Conservation (phyloP, 2,113 vertebrate species). For the Thinocorus orbignyianus region DNA sequence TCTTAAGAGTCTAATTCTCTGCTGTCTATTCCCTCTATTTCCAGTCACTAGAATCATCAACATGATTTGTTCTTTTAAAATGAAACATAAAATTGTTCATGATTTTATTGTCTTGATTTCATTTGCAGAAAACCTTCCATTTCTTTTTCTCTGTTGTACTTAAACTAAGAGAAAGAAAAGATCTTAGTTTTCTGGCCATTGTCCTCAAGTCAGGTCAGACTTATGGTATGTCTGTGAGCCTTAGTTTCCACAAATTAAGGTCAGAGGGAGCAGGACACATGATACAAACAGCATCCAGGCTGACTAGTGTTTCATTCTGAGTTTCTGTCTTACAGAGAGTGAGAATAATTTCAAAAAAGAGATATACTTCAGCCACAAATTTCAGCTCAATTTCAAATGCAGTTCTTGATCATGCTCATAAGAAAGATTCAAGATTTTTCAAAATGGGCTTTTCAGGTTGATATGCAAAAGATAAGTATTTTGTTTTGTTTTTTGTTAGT, state of each 20-base stretch:
- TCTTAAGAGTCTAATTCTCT: not conserved
- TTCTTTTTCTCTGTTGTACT: not conserved
- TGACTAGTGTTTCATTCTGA: not conserved
- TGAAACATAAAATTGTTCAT: not conserved
- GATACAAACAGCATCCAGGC: not conserved
- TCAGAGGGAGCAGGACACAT: not conserved
- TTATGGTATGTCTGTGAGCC: not conserved
- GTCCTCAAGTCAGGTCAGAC: not conserved
- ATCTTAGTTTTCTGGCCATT: not conserved
- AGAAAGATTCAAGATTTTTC: not conserved
- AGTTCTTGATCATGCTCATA: not conserved
- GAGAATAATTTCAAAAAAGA: not conserved
- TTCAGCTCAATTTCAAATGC: not conserved
- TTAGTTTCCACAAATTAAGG: not conserved
- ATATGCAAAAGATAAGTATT: not conserved
- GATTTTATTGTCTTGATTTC: not conserved
- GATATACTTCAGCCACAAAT: not conserved
- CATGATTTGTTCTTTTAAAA: not conserved
- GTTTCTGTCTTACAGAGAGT: not conserved
- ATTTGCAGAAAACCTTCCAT: not conserved
- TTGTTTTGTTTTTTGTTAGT: not conserved
- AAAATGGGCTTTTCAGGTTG: not conserved
- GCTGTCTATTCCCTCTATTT: not conserved
- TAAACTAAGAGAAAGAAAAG: not conserved
- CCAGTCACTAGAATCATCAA: not conserved